Evolutionary conservation across 35 echinoderm and acorn worm species (phyloP), one percentile per base, ranked within the genome.

Genomic region (Strongylocentrotus purpuratus): DNA sequence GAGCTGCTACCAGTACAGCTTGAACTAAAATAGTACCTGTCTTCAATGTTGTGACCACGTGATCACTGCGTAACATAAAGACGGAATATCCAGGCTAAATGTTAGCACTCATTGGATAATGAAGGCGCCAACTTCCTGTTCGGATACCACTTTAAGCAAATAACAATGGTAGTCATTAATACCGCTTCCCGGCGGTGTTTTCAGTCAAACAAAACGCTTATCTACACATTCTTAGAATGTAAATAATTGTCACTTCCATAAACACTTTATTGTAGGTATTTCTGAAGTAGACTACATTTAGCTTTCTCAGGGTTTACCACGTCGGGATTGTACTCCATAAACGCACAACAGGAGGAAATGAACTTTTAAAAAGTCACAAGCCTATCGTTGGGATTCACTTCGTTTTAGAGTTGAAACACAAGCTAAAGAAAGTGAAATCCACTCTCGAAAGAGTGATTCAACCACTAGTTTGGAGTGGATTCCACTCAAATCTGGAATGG

Each of bases 21-120:
- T 7, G 5, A 7, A 78, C 65, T 78, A n/a, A 70, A 70, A n/a
- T n/a, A n/a, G 20, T 78, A 78, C 22, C 22, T n/a, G 20, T 78
- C 65, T 78, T 78, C 65, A 78, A 78, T 78, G 65, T 78, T 78
- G 28, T 78, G 65, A 78, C 22, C 65, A 78, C 65, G 65, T 78
- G 65, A 78, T n/a, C 65, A 78, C 65, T 78, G 4, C 20, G 61
- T 70, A 28, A 70, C 4, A 2, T 78, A 7, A 78, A 25, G 65
- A 78, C 65, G 65, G 65, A 78, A 78, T 22, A 78, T 78, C 20
- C 65, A 28, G 65, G 7, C 22, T 78, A 78, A 78, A 41, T 41
- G 35, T 41, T 41, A n/a, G 65, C 28, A 22, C 28, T 28, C 20
- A 28, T 78, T 78, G 65, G 20, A 78, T 78, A 78, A 18, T 78